A percentile compares a stretch with the other conserved stretches of the same genome.
Evolutionary conservation across 2,797 vertebrate species (phyloP).

Genomic region (Carduelis carduelis): DNA sequence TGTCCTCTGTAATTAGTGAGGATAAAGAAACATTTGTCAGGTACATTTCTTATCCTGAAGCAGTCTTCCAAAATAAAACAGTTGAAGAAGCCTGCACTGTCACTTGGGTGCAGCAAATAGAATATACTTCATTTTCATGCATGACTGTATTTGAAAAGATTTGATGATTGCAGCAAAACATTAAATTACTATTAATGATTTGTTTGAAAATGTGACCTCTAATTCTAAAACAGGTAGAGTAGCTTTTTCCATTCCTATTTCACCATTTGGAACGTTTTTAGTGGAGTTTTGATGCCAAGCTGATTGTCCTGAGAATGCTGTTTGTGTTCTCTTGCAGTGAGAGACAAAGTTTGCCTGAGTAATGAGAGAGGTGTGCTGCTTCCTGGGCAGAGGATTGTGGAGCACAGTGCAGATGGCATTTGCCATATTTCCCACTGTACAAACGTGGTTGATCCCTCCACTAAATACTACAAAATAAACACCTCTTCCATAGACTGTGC

Average conservation of each 20-base stretch:
- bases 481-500: constrained; percentile 84
- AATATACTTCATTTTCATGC: background rate
- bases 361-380: constrained; percentile 83
- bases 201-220: background rate
- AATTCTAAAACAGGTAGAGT: background rate
- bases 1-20: background rate
- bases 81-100: background rate
- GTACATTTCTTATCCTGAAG: background rate
- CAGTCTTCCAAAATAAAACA: background rate
- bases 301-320: background rate
- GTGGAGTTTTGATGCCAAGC: background rate
- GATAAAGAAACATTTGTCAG: background rate
- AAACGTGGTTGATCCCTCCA: constrained; percentile 79
- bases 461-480: constrained; percentile 85
- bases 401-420: constrained; percentile 81
- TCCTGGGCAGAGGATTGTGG: constrained; percentile 90
- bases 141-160: background rate
- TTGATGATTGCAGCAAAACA: background rate
- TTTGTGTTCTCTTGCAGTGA: constrained; percentile 75
- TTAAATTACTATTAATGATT: background rate
- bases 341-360: constrained; percentile 88
- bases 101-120: background rate
- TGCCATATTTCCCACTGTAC: constrained; percentile 87
- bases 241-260: background rate
- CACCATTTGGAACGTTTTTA: background rate